Conservation (phyloP, 1,140 invertebrate genomes). For the Nephotettix cincticeps region DNA sequence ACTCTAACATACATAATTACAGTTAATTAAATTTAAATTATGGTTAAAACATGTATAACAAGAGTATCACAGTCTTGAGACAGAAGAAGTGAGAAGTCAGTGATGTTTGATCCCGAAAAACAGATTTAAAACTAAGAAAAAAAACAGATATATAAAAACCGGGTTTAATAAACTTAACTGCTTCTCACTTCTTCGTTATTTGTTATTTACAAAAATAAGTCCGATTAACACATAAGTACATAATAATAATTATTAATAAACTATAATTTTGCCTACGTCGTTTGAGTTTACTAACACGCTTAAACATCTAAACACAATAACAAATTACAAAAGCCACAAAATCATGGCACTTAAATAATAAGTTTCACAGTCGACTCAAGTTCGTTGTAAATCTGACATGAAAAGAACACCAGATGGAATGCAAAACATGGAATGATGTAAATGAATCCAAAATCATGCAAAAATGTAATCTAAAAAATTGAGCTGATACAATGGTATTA, state of each 20-base stretch:
- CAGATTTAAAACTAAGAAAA: no score
- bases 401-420: no score
- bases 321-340: background rate
- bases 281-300: slow-evolving; percentile 8
- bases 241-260: background rate
- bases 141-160: no score
- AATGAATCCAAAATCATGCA: no score
- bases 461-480: no score
- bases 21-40: background rate
- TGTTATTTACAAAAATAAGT: slow-evolving; percentile 2
- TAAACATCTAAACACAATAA: background rate
- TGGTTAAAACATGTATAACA: background rate
- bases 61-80: slow-evolving; percentile 9
- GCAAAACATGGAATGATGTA: no score
- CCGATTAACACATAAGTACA: slow-evolving; percentile 15
- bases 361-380: background rate
- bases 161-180: background rate
- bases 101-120: background rate
- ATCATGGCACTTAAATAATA: slow-evolving; percentile 6
- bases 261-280: background rate
- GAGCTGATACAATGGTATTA: no score
- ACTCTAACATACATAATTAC: slow-evolving; percentile 3
- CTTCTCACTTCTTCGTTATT: slow-evolving; percentile 2
- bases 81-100: slow-evolving; percentile 4
- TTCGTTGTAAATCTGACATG: background rate